Evolutionary conservation across 2,797 vertebrate genomes (phyloP), one percentile per base, ranked within the genome.

Genomic region (Typhlichthys eigenmanni): DNA sequence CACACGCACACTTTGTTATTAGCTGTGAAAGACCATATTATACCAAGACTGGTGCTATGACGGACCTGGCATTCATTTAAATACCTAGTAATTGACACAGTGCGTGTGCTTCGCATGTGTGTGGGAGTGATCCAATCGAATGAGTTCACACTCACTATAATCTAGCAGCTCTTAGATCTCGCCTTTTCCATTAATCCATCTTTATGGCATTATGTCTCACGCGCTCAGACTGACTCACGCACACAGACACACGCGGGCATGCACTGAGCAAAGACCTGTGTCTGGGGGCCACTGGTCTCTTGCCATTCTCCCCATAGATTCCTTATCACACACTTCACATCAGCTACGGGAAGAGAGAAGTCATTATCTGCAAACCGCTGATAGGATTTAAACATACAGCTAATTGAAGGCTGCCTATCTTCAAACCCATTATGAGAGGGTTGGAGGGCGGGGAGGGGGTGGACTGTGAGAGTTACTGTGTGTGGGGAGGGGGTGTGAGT

Each of bases 121-220:
- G 54, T 55, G 54, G 13, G 24, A 13, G 24, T 55, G 5, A 43
- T 32, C 16, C 74, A 74, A 78, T 83, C 76, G 83, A 82, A 89
- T 85, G 78, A 81, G 76, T 86, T 87, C 79, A 81, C 80, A 87
- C 80, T 79, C 86, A 86, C 86, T 88, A 9, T 86, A 81, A 88
- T 88, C 80, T 83, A 74, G 69, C 75, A 76, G 78, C 79, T 81
- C 79, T 88, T 75, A 82, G 72, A 86, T 88, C 82, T 71, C 61
- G 66, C 73, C 77, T 71, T 48, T 88, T 78, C 76, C 82, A 84
- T 88, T 90, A 90, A 89, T 85, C 78, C 84, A 72, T 74, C 78
- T 81, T 86, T 77, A 87, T 74, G 71, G 59, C 75, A 69, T 68
- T 71, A 66, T 68, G n/a, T 43, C 55, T 56, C 59, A 62, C 48